phyloP scores from a whole-genome alignment of 2,797 vertebrate species.

The Pristis pectinata region DNA sequence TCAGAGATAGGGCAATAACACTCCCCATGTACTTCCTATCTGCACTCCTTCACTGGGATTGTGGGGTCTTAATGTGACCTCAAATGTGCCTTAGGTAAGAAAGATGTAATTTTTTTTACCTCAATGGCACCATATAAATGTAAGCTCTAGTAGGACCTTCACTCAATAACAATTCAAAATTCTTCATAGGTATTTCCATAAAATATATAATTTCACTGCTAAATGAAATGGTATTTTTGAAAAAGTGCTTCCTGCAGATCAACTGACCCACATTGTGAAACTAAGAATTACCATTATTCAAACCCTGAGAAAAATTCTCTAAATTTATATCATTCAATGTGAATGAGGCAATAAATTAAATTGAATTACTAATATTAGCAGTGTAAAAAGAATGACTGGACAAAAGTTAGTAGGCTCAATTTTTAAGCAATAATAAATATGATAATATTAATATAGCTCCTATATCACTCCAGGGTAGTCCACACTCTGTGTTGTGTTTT shows the following conservation, averaged over 20 bases:
- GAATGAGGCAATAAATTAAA: constrained; percentile 31
- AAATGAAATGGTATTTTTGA: neutral
- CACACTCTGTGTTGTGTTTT: neutral
- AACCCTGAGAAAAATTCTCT: neutral
- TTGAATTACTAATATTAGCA: neutral
- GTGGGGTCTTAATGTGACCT: neutral
- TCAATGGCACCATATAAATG: neutral
- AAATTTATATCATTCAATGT: constrained; percentile 1
- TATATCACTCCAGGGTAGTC: too few relatives aligned
- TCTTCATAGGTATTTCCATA: neutral
- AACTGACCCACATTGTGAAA: neutral
- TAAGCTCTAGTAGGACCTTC: neutral
- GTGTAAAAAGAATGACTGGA: neutral
- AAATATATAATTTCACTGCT: neutral
- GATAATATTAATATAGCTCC: neutral
- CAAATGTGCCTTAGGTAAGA: neutral
- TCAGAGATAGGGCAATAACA: neutral
- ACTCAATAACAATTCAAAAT: neutral
- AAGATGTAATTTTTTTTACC: neutral
- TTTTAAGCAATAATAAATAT: neutral
- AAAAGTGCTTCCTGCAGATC: neutral
- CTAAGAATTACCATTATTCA: neutral
- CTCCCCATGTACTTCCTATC: neutral
- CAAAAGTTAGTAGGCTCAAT: constrained; percentile 2
- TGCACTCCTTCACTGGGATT: neutral